phyloP scores from a whole-genome alignment of 2,888 invertebrate species.

The Elgonia sp. region DNA sequence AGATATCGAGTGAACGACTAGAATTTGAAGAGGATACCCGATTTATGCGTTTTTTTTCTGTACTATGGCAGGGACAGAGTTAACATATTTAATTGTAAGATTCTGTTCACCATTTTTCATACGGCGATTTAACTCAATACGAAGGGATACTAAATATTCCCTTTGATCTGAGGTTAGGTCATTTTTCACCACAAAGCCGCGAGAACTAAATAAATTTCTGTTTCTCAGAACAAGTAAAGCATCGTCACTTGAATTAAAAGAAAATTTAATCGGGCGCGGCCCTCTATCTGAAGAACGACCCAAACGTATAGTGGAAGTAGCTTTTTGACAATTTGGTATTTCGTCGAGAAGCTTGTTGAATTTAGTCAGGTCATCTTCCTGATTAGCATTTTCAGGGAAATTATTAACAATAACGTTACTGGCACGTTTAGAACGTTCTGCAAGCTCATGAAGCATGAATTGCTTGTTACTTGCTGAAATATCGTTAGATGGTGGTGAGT shows the following conservation, averaged over 20 bases:
- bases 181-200: not conserved
- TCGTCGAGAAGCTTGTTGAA: too few species aligned
- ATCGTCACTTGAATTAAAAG: constrained; percentile 1
- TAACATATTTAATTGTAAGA: not conserved
- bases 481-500: too few species aligned
- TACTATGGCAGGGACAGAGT: not conserved
- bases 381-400: too few species aligned
- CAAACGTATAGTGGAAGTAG: not conserved
- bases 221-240: not conserved
- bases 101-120: not conserved
- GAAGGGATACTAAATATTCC: not conserved
- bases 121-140: not conserved
- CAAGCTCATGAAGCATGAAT: too few species aligned
- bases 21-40: not conserved
- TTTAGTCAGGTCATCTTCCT: too few species aligned
- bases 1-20: not conserved
- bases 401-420: too few species aligned
- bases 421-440: too few species aligned
- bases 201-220: constrained; percentile 1
- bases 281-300: not conserved
- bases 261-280: not conserved
- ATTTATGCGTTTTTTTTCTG: constrained; percentile 16
- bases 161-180: constrained; percentile 13
- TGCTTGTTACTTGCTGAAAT: too few species aligned
- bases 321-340: too few species aligned